Evolutionary conservation across 2,797 vertebrate species (phyloP), one percentile per base, ranked within the genome.

Genomic region (Ceyx erithaca): DNA sequence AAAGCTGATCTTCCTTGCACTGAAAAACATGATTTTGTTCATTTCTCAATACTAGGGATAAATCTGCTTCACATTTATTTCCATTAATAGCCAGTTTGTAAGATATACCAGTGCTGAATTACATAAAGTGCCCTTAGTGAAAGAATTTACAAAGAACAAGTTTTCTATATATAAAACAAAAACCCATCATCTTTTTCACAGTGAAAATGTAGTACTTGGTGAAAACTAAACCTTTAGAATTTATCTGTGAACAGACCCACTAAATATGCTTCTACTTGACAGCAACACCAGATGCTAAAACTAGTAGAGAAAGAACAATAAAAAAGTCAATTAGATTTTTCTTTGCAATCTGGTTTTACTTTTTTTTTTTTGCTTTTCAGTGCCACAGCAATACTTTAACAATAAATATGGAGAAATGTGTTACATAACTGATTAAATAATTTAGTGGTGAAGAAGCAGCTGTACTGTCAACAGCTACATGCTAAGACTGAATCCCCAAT

Each of bases 241-340:
- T 52, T 2, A 35, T 33, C 14, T 64, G 37, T 26, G 41, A 59
- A 33, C 10, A 41, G 12, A 61, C 41, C 73, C 21, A 54, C 26
- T n/a, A 33, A 45, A 33, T 33, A 63, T 0, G 0, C 12, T 69
- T 28, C 43, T 23, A 43, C 52, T 78, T 48, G 16, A 68, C 4
- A 71, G 15, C 6, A 23, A 59, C 14, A 57, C 15, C 26, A 35
- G 9, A 11, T 3, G 11, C 26, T 37, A 57, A 25, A 7, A 41
- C 16, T 28, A 77, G 5, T 2, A 63, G 2, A 81, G 15, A 69
- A 80, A 62, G 43, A 83, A 40, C 22, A 81, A 28, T 6, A 35
- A 33, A 45, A 61, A 31, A 41, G 37, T 37, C 46, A 16, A 12
- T 2, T 1, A 14, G 1, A 2, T 8, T 0, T 3, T 21, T 33